Percentiles rank a stretch among this genome's conserved stretches.
These are phyloP conservation scores for Axinella damicornis DNA, from an alignment of 37 sponge, comb jelly and placozoan species.

Conservation along the genomic window DNA sequence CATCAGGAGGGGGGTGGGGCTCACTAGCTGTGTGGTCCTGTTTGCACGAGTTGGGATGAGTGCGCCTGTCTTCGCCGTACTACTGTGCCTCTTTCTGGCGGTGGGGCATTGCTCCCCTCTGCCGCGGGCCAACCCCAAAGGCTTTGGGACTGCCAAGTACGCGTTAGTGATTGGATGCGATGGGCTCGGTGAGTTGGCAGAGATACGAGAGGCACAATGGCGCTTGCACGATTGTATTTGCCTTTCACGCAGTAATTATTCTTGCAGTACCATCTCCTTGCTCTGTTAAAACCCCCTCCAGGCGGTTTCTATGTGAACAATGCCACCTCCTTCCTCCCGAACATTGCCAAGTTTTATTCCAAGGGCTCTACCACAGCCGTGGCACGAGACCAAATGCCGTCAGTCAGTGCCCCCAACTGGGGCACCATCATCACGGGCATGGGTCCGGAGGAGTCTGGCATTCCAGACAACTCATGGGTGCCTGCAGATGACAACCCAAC, in stretches of 20 bases:
- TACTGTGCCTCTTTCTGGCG: too few relatives aligned
- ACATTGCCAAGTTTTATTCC: slow-evolving; percentile 16
- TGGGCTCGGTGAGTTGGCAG: slow-evolving; percentile 31
- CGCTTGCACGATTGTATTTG: too few relatives aligned
- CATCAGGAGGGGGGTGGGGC: too few relatives aligned
- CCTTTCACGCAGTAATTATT: too few relatives aligned
- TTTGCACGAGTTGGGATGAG: too few relatives aligned
- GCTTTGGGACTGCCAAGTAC: slow-evolving; percentile 37
- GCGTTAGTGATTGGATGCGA: slow-evolving; percentile 35
- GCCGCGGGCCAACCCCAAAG: slow-evolving; percentile 5
- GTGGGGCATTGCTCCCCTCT: too few relatives aligned
- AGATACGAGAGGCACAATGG: too few relatives aligned
- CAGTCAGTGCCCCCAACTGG: slow-evolving; percentile 60
- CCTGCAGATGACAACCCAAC: slow-evolving; percentile 32
- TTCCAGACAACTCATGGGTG: slow-evolving; percentile 21
- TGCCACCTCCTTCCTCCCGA: slow-evolving; percentile 44
- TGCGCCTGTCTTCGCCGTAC: too few relatives aligned
- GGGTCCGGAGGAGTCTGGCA: slow-evolving; percentile 33
- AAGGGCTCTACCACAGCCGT: slow-evolving; percentile 2
- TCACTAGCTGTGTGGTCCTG: too few relatives aligned
- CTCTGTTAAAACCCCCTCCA: not conserved
- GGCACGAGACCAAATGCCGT: slow-evolving; percentile 35
- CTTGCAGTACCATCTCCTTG: too few relatives aligned
- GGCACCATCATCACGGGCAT: slow-evolving; percentile 23
- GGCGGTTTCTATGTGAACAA: slow-evolving; percentile 44